These are phyloP conservation scores for Arizona elegans DNA, from an alignment of 2,113 vertebrate species.

Conservation along the genomic window DNA sequence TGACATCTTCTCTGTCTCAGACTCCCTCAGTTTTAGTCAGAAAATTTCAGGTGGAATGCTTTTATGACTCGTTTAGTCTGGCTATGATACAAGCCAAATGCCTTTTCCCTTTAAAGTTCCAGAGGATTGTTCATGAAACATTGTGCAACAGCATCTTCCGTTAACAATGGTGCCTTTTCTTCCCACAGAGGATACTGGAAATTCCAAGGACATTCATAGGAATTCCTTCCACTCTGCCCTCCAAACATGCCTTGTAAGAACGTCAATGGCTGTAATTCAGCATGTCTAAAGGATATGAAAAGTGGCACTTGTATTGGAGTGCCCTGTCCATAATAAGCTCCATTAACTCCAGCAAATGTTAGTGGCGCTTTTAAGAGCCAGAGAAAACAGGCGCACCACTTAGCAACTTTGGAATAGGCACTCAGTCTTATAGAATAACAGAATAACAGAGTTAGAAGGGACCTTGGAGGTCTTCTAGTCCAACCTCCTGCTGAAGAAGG, in stretches of 20 bases:
- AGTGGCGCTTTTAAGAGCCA: neutral
- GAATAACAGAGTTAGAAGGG: neutral
- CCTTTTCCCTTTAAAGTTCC: conserved; percentile 15
- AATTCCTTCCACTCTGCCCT: conserved; percentile 13
- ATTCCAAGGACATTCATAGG: conserved; percentile 16
- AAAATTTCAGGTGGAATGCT: conserved; percentile 28
- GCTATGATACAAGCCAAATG: conserved; percentile 1
- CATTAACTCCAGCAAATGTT: neutral
- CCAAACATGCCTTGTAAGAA: conserved; percentile 12
- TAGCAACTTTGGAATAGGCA: neutral
- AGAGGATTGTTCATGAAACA: conserved; percentile 19
- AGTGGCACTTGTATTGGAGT: neutral
- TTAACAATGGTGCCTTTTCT: conserved; percentile 1
- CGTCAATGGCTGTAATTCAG: neutral
- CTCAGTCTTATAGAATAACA: neutral
- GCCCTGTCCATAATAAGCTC: neutral
- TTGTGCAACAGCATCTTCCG: neutral
- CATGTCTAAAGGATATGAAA: neutral
- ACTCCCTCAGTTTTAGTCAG: neutral
- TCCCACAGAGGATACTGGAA: conserved; percentile 7
- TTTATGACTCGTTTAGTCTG: conserved; percentile 28
- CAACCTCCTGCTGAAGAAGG: neutral
- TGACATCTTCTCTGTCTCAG: conserved; percentile 25
- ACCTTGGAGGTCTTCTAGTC: neutral
- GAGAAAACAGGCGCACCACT: neutral